These are phyloP conservation scores for Alethe diademata DNA, from an alignment of 2,113 vertebrate genomes.

Conservation along the genomic window DNA sequence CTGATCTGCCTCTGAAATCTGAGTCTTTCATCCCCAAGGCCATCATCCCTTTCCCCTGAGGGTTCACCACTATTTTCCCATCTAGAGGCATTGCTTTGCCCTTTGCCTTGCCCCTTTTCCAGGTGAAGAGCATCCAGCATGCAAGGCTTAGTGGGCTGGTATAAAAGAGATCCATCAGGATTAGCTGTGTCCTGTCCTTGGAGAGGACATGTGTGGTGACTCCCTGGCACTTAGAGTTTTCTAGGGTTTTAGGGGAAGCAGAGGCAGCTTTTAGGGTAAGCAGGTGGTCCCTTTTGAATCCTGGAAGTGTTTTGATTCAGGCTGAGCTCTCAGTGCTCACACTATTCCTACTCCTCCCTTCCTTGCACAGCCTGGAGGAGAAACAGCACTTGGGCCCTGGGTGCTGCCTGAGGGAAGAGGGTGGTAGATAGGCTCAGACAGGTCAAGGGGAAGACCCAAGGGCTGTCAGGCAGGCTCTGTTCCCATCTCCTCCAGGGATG, in stretches of 20 bases:
- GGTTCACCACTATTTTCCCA: neutral
- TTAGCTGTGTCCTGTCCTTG: neutral
- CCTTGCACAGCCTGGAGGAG: rapidly evolving
- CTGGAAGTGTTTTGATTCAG: neutral
- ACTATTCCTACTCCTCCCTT: neutral
- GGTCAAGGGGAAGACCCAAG: neutral
- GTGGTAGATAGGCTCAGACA: neutral
- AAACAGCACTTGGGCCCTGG: rapidly evolving
- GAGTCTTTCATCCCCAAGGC: neutral
- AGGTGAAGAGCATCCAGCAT: neutral
- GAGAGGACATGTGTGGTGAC: neutral
- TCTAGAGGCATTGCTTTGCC: neutral
- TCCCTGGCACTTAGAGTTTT: neutral
- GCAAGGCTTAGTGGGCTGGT: neutral
- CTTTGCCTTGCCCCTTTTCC: neutral
- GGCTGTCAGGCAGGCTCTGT: neutral
- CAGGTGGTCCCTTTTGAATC: neutral
- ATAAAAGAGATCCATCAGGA: neutral
- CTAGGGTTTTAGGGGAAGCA: neutral
- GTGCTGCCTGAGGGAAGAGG: neutral
- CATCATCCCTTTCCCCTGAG: neutral
- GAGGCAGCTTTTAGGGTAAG: neutral
- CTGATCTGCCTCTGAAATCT: neutral
- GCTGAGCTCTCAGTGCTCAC: neutral
- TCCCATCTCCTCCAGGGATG: neutral